Evolutionary conservation across 2,797 vertebrate genomes (phyloP).

Genomic region (Cichlasoma orientale): DNA sequence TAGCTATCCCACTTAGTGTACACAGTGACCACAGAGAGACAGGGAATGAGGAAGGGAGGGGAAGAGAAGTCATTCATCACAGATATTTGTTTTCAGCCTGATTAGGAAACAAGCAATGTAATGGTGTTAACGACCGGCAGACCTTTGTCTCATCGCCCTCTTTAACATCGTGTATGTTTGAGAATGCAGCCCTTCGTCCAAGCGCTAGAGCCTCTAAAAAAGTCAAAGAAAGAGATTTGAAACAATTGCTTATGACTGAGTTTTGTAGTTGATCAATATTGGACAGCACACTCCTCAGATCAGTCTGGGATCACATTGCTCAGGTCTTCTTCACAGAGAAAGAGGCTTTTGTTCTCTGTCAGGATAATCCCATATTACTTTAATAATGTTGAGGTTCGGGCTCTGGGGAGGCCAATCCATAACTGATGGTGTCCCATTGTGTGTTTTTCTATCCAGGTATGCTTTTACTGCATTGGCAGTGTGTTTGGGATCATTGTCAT

Average conservation of each 20-base stretch:
- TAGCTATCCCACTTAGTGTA: constrained; percentile 52
- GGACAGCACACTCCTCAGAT: constrained; percentile 13
- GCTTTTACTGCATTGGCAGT: no score
- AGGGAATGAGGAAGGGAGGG: constrained; percentile 11
- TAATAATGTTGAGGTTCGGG: no score
- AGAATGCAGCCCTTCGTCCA: constrained; percentile 20
- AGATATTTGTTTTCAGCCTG: constrained; percentile 51
- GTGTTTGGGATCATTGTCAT: no score
- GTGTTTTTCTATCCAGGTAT: no score
- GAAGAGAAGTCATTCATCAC: constrained; percentile 43
- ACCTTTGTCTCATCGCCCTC: constrained; percentile 41
- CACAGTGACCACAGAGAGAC: constrained; percentile 47
- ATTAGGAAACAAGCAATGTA: constrained; percentile 52
- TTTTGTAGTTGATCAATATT: constrained; percentile 44
- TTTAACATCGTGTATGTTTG: constrained; percentile 13
- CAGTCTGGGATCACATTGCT: constrained; percentile 2
- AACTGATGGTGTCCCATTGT: no score
- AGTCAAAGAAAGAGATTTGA: constrained; percentile 41
- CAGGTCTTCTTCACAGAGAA: not conserved
- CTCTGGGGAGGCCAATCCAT: no score
- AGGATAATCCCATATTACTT: no score
- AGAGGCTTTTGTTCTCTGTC: no score
- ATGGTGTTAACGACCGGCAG: constrained; percentile 39
- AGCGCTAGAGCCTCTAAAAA: constrained; percentile 15
- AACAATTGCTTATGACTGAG: constrained; percentile 49